Base-by-base conservation (phyloP, 2,888 invertebrate species). In the Amorpha juglandis region DNA sequence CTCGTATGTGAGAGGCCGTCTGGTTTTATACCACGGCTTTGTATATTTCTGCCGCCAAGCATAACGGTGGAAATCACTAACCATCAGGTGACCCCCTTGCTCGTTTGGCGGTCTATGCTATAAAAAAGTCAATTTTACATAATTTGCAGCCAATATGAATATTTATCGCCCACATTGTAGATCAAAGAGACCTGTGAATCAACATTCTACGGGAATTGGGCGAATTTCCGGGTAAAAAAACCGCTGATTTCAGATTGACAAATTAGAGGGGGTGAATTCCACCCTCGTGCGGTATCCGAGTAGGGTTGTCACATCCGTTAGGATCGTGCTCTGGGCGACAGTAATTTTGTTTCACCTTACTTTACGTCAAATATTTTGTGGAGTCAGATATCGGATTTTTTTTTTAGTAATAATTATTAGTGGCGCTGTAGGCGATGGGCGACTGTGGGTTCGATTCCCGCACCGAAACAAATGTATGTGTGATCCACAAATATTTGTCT, bases 211-310 rank as follows among this genome's bases (percentile, higher is more conserved):
- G 6, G 12, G 38, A 16, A 33, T n/a, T 12, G 35, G 16, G 11
- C 9, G 12, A 58, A 42, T 58, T 58, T 58, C 19, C 58, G 58
- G 19, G 58, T 42, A 58, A 58, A 58, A n/a, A 58, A 33, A 52
- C 42, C 58, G 58, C 42, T 58, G 58, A 58, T 42, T 42, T 42
- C 19, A 1, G 38, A 38, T 38, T 58, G 42, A 58, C 42, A 58
- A 58, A 58, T 58, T 58, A 58, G 19, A 38, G 9, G 19, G 19
- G 38, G 58, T 53, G 42, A 11, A 16, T n/a, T 35, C 6, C 35
- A 9, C n/a, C 55, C 19, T 19, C 42, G 12, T 11, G 42, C 42
- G 27, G 38, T 38, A 42, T 58, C 58, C 42, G 38, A 1, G 52
- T n/a, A 53, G 33, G n/a, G 33, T 7, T 53, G 53, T 33, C 53